Evolutionary conservation across 2,797 vertebrate species (phyloP).

Genomic region (Acanthurus tractus): DNA sequence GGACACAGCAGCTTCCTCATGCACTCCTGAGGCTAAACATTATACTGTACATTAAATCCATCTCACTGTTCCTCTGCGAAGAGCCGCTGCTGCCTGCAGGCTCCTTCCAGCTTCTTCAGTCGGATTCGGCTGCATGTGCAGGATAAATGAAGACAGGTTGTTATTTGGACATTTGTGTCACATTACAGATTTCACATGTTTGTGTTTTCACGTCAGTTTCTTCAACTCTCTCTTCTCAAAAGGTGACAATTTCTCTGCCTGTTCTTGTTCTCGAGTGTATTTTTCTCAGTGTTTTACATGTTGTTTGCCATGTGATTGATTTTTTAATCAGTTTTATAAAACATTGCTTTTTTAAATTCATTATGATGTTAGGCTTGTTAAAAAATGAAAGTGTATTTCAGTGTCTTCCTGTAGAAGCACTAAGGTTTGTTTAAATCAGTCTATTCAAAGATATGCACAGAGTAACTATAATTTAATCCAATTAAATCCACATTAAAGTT

Average conservation of each 20-base stretch:
- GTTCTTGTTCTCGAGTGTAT: neutral
- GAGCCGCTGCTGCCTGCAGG: constrained; percentile 30
- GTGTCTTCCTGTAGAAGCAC: too few relatives aligned
- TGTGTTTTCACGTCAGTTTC: neutral
- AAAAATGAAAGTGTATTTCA: too few relatives aligned
- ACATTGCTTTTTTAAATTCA: too few relatives aligned
- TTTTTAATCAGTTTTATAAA: too few relatives aligned
- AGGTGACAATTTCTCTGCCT: neutral
- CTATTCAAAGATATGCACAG: too few relatives aligned
- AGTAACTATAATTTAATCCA: too few relatives aligned
- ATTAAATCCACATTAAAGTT: too few relatives aligned
- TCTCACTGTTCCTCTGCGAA: constrained; percentile 20
- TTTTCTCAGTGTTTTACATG: neutral
- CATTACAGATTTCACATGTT: constrained; percentile 38
- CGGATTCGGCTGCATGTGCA: constrained; percentile 2
- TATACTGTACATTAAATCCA: constrained; percentile 53
- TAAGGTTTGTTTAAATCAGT: too few relatives aligned
- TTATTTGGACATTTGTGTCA: constrained; percentile 13
- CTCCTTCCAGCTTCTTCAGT: neutral
- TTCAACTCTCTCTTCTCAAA: neutral
- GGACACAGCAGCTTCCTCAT: constrained; percentile 42
- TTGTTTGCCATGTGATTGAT: neutral
- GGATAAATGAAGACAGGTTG: neutral
- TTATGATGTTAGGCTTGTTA: too few relatives aligned
- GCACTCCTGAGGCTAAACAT: constrained; percentile 62